Conservation (phyloP, 2,113 vertebrate genomes). For the Pomatorhinus ruficollis region DNA sequence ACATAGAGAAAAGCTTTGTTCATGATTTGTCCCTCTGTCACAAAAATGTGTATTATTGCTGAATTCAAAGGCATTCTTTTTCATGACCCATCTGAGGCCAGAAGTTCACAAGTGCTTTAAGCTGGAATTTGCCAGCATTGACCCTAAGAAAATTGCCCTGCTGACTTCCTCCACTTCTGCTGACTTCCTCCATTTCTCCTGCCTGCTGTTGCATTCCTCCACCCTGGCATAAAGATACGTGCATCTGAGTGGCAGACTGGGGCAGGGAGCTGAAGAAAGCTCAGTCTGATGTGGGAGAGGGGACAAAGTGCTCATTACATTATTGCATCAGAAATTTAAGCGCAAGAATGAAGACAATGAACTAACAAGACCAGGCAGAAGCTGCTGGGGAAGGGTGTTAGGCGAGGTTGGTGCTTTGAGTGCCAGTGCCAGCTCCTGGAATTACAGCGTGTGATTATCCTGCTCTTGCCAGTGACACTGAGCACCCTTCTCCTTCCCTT, state of each 20-base stretch:
- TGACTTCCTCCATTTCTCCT: background rate
- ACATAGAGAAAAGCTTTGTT: constrained; percentile 1
- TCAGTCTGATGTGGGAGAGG: background rate
- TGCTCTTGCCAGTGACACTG: background rate
- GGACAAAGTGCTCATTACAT: background rate
- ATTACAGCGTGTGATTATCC: rapidly evolving
- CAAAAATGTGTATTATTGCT: background rate
- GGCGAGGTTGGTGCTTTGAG: background rate
- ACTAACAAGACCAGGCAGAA: background rate
- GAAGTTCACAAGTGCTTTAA: background rate
- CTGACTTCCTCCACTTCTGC: background rate
- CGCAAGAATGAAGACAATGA: background rate
- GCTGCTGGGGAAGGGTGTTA: background rate
- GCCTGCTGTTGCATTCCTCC: background rate
- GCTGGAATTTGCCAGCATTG: background rate
- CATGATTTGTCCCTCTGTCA: background rate
- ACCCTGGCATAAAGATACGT: background rate
- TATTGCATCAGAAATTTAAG: background rate
- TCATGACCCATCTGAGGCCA: background rate
- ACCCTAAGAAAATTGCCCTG: background rate
- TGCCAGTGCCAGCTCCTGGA: background rate
- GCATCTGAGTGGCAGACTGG: background rate
- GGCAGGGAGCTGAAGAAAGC: background rate
- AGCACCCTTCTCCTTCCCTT: background rate
- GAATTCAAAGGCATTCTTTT: background rate